Evolutionary conservation across 2,113 vertebrate genomes (phyloP).

Genomic region (Pantherophis guttatus): DNA sequence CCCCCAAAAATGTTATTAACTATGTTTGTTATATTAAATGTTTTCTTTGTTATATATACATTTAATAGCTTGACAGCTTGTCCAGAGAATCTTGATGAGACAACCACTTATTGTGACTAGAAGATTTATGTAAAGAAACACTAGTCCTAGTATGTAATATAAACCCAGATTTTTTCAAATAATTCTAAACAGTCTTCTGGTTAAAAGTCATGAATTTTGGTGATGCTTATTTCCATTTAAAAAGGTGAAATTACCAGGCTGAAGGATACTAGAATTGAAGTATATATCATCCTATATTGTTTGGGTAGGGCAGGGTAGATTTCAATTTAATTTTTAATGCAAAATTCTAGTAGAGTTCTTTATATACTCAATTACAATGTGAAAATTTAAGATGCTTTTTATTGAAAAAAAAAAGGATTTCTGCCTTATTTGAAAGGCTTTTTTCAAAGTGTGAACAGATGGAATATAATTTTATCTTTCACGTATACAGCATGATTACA

Average conservation of each 20-base stretch:
- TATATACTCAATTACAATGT: background rate
- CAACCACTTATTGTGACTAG: conserved; percentile 3
- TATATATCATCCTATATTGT: background rate
- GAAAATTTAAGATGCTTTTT: background rate
- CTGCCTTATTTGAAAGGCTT: background rate
- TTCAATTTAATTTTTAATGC: background rate
- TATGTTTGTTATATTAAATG: background rate
- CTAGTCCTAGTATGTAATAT: background rate
- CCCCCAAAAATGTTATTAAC: conserved; percentile 2
- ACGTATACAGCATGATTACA: background rate
- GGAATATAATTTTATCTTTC: background rate
- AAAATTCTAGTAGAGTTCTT: background rate
- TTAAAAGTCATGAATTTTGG: background rate
- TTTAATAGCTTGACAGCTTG: background rate
- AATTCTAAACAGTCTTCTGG: background rate
- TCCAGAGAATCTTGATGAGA: conserved; percentile 10
- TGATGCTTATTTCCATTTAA: background rate
- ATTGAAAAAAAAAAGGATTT: background rate
- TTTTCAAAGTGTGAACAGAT: background rate
- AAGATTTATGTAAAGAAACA: background rate
- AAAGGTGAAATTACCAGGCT: background rate
- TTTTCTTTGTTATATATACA: conserved; percentile 16
- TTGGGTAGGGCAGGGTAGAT: background rate
- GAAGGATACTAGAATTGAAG: background rate
- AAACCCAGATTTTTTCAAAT: background rate